Percentiles rank a stretch among this genome's conserved stretches.
These are phyloP conservation scores for Myopa testacea DNA, from an alignment of 2,888 invertebrate species.

Conservation along the genomic window DNA sequence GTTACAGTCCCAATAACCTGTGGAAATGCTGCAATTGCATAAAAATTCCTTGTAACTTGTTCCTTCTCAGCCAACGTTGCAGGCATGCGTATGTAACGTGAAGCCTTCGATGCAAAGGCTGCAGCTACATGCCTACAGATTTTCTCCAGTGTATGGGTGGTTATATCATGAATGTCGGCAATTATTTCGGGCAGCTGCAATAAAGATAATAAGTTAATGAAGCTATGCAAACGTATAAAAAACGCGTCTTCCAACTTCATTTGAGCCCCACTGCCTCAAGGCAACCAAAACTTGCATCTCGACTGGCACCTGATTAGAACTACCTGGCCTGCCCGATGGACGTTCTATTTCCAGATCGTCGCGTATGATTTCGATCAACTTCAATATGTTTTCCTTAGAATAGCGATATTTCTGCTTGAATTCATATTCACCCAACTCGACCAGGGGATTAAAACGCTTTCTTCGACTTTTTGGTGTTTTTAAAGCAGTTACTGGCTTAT, in stretches of 20 bases:
- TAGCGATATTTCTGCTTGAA: constrained; percentile 58
- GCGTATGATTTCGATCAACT: constrained; percentile 58
- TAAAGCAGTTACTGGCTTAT: neutral
- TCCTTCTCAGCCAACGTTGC: constrained; percentile 61
- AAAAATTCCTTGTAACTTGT: constrained; percentile 57
- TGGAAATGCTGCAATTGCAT: constrained; percentile 58
- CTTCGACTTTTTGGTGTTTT: constrained; percentile 15
- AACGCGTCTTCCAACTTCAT: constrained; percentile 52
- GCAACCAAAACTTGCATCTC: constrained; percentile 60
- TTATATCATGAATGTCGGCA: constrained; percentile 56
- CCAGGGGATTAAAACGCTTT: constrained; percentile 56
- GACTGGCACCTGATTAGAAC: constrained; percentile 58
- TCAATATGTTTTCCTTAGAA: constrained; percentile 58
- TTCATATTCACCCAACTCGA: constrained; percentile 55
- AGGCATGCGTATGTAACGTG: constrained; percentile 61
- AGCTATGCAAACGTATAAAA: constrained; percentile 9
- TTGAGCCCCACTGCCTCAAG: constrained; percentile 57
- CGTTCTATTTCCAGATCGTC: constrained; percentile 57
- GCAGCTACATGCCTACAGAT: constrained; percentile 58
- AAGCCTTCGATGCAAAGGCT: constrained; percentile 59
- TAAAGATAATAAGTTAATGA: neutral
- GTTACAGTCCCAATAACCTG: constrained; percentile 60
- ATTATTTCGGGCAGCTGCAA: constrained; percentile 56
- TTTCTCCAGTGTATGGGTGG: constrained; percentile 55
- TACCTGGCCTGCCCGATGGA: neutral